Conservation (phyloP, 2,888 invertebrate genomes). For the Megamerina dolium region DNA sequence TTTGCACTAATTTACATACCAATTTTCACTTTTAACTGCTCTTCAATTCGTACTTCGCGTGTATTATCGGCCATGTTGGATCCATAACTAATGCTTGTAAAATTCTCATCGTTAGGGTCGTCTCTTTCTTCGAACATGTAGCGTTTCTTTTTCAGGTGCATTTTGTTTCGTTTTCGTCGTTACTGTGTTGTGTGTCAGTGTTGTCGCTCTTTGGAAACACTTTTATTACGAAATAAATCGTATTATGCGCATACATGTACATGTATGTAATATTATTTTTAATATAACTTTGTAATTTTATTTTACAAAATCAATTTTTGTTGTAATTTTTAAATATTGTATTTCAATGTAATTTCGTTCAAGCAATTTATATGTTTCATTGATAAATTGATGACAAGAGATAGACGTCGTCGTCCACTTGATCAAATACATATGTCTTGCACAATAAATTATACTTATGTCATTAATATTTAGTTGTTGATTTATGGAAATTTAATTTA, state of each 20-base stretch:
- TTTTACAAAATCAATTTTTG: not conserved
- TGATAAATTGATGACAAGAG: no score
- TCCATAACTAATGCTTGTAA: slow-evolving; percentile 59
- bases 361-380: no score
- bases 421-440: no score
- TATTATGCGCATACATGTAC: not conserved
- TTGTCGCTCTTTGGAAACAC: slow-evolving; percentile 28
- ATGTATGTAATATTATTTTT: not conserved
- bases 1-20: slow-evolving; percentile 59
- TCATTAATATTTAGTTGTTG: no score
- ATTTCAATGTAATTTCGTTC: no score
- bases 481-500: no score
- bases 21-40: slow-evolving; percentile 90
- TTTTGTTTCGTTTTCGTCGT: slow-evolving; percentile 16
- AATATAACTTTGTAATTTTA: not conserved
- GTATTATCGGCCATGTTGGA: slow-evolving; percentile 88
- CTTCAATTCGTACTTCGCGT: slow-evolving; percentile 85
- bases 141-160: slow-evolving; percentile 44
- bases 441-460: no score
- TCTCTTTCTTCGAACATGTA: slow-evolving; percentile 36
- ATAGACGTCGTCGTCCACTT: no score
- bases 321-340: no score
- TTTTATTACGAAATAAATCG: no score
- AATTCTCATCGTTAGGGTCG: slow-evolving; percentile 22
- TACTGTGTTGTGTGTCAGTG: slow-evolving; percentile 22